These are phyloP conservation scores for Drosophila santomea DNA, from an alignment of 1,140 invertebrate genomes.

Conservation along the genomic window DNA sequence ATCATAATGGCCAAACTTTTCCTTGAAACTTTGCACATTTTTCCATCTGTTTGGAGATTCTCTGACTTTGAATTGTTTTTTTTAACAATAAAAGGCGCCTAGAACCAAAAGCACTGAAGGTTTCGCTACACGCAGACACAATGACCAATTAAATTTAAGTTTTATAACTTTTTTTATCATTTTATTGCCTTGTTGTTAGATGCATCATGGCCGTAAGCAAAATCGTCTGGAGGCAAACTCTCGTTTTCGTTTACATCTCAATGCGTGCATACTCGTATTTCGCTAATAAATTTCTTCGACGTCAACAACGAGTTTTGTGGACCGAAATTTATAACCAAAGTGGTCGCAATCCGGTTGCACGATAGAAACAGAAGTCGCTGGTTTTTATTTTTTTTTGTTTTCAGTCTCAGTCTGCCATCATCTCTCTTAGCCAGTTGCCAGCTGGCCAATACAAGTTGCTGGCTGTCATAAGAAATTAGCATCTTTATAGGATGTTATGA, in stretches of 20 bases:
- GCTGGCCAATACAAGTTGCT: constrained; percentile 37
- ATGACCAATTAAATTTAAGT: constrained; percentile 60
- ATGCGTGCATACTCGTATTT: constrained; percentile 33
- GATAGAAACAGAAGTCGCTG: constrained; percentile 56
- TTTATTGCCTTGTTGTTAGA: constrained; percentile 21
- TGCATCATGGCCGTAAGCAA: constrained; percentile 39
- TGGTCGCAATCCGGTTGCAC: constrained; percentile 63
- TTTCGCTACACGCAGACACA: constrained; percentile 35
- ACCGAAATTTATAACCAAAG: constrained; percentile 57
- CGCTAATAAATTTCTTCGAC: constrained; percentile 65
- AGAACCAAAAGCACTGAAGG: constrained; percentile 36
- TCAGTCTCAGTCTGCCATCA: constrained; percentile 29
- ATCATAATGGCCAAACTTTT: constrained; percentile 36
- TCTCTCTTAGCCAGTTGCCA: constrained; percentile 22
- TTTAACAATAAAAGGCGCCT: constrained; percentile 40
- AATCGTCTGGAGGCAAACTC: constrained; percentile 39
- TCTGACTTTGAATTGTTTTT: constrained; percentile 36
- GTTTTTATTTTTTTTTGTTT: constrained; percentile 17
- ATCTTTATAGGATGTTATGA: constrained; percentile 56
- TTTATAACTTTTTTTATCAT: constrained; percentile 28
- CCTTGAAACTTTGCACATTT: constrained; percentile 75
- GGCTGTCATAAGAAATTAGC: constrained; percentile 72
- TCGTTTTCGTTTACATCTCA: constrained; percentile 75
- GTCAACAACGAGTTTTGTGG: constrained; percentile 70
- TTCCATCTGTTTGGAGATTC: constrained; percentile 58